Evolutionary conservation across 1,140 invertebrate genomes (phyloP), one percentile per base, ranked within the genome.

Genomic region (Chrysomallon squamiferum): DNA sequence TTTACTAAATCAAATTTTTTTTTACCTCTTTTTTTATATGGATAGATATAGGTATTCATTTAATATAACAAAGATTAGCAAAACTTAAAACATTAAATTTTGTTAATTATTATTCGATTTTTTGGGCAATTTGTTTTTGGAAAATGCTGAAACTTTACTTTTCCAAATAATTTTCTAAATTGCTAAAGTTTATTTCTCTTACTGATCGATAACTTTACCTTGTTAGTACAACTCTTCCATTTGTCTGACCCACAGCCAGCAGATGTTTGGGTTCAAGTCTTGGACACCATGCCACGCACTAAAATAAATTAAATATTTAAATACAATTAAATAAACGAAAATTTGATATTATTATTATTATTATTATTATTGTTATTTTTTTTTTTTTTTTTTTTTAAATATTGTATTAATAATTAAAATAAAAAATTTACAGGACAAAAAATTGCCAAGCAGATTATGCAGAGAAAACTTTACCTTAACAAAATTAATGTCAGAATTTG

Each of bases 241-340:
- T 95, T 0, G 90, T 90, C 76, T 94, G 90, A 2, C 94, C 95
- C 59, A 95, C 88, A 0, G 94, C 94, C 38, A 96, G 85, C 33
- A 96, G 86, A 68, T 84, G 90, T 73, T 94, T 93, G 7, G 75
- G 88, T 41, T 92, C 89, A 20, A 88, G 71, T 83, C 90, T 87
- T 49, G 90, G 89, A 87, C 92, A 90, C 81, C 93, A 91, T 75
- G 93, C 92, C n/a, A 94, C 85, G 81, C 91, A 92, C 86, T 92
- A 49, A 59, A 88, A 73, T 35, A 66, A 52, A 68, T 60, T 59
- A 7, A 35, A 65, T 38, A 62, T 67, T 15, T 33, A 32, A 33
- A 18, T 13, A 20, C 29, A 58, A n/a, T 20, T 18, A 1, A 30
- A 27, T 13, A 30, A 32, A 5, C 4, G 32, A 41, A 63, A 58